These are phyloP conservation scores for Nasalis larvatus DNA, from an alignment of 2,113 vertebrate genomes.

Conservation along the genomic window DNA sequence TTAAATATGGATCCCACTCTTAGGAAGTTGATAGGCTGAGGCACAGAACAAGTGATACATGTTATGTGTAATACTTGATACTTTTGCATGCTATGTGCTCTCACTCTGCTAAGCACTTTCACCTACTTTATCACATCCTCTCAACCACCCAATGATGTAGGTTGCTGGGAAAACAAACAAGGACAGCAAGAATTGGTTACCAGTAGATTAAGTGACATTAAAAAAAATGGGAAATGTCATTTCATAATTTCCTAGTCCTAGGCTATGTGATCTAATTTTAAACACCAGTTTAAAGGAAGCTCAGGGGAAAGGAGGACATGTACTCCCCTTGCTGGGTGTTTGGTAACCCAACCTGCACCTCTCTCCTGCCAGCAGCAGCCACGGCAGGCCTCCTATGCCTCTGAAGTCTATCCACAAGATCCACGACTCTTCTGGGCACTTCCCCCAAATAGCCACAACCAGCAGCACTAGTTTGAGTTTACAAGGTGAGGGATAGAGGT, in stretches of 20 bases:
- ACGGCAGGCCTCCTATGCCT: background rate
- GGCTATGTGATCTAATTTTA: background rate
- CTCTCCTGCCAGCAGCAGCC: background rate
- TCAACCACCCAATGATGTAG: background rate
- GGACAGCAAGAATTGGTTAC: background rate
- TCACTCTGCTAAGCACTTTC: background rate
- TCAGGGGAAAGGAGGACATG: background rate
- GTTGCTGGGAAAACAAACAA: constrained; percentile 7
- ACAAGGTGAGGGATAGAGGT: background rate
- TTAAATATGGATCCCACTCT: background rate
- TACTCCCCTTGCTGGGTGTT: background rate
- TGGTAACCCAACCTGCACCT: background rate
- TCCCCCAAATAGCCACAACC: background rate
- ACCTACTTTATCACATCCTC: background rate
- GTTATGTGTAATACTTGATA: background rate
- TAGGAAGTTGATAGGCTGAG: background rate
- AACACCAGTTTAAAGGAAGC: background rate
- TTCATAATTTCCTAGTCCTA: background rate
- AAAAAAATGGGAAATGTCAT: background rate
- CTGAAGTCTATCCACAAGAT: too few relatives aligned
- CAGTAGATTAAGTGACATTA: background rate
- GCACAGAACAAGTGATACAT: background rate
- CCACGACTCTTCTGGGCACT: background rate
- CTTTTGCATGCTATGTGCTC: background rate
- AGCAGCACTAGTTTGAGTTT: background rate